phyloP scores from a whole-genome alignment of 2,888 invertebrate genomes.

The Caenorhabditis virilis region DNA sequence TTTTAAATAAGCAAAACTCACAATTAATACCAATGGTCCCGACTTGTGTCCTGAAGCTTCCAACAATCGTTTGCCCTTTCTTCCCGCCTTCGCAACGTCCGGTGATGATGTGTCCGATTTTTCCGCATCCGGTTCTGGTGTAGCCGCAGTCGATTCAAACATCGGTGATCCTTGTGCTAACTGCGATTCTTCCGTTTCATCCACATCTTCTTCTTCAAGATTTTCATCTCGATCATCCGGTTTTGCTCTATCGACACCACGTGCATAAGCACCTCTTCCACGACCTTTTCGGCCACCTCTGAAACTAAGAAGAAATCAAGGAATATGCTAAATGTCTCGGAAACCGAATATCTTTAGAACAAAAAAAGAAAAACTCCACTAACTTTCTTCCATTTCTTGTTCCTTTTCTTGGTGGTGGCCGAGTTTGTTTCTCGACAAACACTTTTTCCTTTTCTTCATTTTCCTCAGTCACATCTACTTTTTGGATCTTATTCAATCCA shows the following conservation, averaged over 20 bases:
- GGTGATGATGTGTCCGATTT: not conserved
- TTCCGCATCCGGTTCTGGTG: not conserved
- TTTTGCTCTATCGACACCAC: not conserved
- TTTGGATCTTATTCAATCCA: slow-evolving; percentile 5
- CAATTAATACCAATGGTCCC: too few relatives aligned
- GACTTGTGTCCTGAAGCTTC: too few relatives aligned
- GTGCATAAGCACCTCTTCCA: not conserved
- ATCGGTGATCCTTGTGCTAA: too few relatives aligned
- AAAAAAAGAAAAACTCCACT: too few relatives aligned
- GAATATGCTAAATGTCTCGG: too few relatives aligned
- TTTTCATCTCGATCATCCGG: not conserved
- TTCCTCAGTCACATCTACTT: slow-evolving; percentile 5
- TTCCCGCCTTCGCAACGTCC: not conserved
- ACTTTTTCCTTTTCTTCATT: slow-evolving; percentile 3
- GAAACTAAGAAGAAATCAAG: too few relatives aligned
- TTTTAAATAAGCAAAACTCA: too few relatives aligned
- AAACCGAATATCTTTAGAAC: too few relatives aligned
- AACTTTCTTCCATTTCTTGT: not conserved
- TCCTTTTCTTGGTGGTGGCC: not conserved
- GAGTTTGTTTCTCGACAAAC: not conserved
- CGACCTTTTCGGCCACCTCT: slow-evolving; percentile 1
- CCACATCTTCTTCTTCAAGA: not conserved
- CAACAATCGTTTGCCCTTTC: too few relatives aligned
- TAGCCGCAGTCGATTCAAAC: too few relatives aligned
- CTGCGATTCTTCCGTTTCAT: not conserved